Base-by-base conservation (phyloP, 2,113 vertebrate genomes). In the Podiceps cristatus region DNA sequence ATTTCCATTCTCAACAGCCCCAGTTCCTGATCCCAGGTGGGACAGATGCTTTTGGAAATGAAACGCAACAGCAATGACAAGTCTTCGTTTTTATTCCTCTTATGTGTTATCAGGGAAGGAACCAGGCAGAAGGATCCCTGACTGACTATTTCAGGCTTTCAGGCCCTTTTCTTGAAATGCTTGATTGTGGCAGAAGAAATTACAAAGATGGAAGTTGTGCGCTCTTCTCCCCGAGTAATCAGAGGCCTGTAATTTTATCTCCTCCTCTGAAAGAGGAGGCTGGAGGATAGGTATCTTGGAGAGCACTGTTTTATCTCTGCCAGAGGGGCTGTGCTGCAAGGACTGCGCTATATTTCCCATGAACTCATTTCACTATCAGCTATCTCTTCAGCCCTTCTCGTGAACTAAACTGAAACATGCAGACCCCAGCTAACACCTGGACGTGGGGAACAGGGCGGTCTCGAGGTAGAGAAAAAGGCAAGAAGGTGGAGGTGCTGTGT, bases 141-240 rank as follows among this genome's bases (percentile, higher is more conserved):
- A 58, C 79, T 2, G 37, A 68, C 91, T 88, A 64, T 83, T 95
- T 93, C 82, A 87, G 89, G 89, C 89, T 96, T 97, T 95, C 96
- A 97, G 93, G 55, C 45, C 62, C 63, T 69, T 93, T 88, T 92
- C 86, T 86, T 95, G 93, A 94, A 96, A 90, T 50, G 55, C 88
- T 69, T 95, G 96, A 97, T 94, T 93, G 82, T 90, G 83, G 88
- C 83, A 63, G 90, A 97, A 96, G 82, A 96, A 95, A 94, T 96
- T 94, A 92, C n/a, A 0, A 90, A 96, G 90, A 95, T 93, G 78
- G 75, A 89, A 95, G 96, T 27, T 80, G 59, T 56, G 45, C 0
- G 1, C 86, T 88, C 42, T 66, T 95, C 85, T 95, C 88, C 83
- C 50, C 52, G 72, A 86, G 86, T 90, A 97, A 97, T 96, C 94